Conservation (phyloP, 2,113 vertebrate genomes). For the Corythoichthys haematopterus region DNA sequence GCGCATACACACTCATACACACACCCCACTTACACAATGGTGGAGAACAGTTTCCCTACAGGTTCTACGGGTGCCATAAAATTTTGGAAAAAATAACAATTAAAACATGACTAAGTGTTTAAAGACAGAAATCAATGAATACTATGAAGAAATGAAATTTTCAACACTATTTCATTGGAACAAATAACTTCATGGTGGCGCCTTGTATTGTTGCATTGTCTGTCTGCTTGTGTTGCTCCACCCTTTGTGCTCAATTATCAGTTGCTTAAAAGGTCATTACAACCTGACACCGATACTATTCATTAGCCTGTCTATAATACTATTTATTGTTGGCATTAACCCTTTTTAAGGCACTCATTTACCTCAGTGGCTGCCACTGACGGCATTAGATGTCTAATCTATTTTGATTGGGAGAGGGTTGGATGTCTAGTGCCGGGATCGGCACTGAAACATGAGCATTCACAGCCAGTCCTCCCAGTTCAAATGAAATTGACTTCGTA, state of each 20-base stretch:
- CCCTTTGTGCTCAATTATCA: background rate
- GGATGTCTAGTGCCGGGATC: too few relatives aligned
- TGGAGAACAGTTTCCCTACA: background rate
- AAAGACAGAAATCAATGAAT: background rate
- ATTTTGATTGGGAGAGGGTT: too few relatives aligned
- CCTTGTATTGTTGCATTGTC: background rate
- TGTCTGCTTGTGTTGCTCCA: background rate
- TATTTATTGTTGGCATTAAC: background rate
- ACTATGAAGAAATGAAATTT: background rate
- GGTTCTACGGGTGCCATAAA: background rate
- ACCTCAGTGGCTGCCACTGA: too few relatives aligned
- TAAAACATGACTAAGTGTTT: background rate
- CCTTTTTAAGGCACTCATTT: too few relatives aligned
- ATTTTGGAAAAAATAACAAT: background rate
- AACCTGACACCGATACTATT: background rate
- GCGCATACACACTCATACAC: background rate
- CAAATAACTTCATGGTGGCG: too few relatives aligned
- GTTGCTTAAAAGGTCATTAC: background rate
- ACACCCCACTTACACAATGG: background rate
- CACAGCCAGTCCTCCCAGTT: too few relatives aligned
- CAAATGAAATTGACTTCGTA: too few relatives aligned
- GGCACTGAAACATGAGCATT: too few relatives aligned
- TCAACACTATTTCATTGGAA: background rate
- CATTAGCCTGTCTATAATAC: background rate
- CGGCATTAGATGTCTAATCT: too few relatives aligned